Conservation (phyloP, 2,888 invertebrate species). For the Melanostoma mellinum region DNA sequence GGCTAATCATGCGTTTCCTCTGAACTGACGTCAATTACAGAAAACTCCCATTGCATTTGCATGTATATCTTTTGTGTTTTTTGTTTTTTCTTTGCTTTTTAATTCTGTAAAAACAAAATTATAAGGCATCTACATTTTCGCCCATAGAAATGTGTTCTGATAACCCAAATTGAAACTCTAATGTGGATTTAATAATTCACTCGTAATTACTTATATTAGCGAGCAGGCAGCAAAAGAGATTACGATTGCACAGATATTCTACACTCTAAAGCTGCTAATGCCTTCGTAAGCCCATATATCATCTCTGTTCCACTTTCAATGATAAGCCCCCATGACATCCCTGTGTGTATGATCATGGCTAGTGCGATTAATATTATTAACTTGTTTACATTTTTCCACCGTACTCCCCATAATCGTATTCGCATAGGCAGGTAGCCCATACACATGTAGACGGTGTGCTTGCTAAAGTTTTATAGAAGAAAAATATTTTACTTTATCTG, state of each 20-base stretch:
- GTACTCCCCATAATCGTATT: conserved; percentile 14
- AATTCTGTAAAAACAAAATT: neutral
- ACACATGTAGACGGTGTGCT: too few species aligned
- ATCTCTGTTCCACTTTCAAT: conserved; percentile 50
- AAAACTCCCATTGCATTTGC: too few species aligned
- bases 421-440: neutral
- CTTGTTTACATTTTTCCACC: conserved; percentile 64
- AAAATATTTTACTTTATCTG: too few species aligned
- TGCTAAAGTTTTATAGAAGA: too few species aligned
- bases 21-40: too few species aligned
- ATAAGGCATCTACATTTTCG: neutral
- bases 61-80: neutral
- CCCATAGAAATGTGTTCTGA: neutral
- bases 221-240: neutral
- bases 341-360: conserved; percentile 40
- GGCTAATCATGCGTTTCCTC: too few species aligned
- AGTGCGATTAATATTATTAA: conserved; percentile 32
- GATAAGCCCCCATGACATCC: conserved; percentile 55
- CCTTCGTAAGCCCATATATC: conserved; percentile 8
- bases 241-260: neutral
- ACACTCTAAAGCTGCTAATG: neutral
- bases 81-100: neutral
- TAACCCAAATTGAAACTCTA: neutral
- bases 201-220: neutral
- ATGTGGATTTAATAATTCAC: neutral